Evolutionary conservation across 2,888 invertebrate species (phyloP).

Genomic region (Trissoscelio sp.): DNA sequence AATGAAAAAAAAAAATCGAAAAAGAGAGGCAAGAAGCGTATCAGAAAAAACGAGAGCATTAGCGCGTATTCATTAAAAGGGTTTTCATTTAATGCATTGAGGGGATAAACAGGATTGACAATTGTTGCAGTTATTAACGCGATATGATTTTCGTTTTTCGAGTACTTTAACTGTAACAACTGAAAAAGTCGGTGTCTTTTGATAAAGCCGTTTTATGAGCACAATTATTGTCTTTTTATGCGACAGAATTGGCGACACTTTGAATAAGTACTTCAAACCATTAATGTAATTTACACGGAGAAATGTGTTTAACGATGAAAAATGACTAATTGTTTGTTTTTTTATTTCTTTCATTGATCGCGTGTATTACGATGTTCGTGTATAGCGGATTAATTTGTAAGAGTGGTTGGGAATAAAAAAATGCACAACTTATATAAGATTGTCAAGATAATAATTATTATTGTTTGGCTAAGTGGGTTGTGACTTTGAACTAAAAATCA

Average conservation of each 20-base stretch:
- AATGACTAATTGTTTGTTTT: not conserved
- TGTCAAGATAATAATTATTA: conserved; percentile 22
- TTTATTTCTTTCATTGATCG: conserved; percentile 12
- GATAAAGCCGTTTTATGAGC: not conserved
- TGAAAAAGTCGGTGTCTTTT: not conserved
- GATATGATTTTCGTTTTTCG: conserved; percentile 8
- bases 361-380: not conserved
- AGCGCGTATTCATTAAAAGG: not conserved
- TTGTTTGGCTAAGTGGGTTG: conserved; percentile 20
- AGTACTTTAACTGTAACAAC: not conserved
- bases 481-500: conserved; percentile 37
- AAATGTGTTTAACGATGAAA: conserved; percentile 16
- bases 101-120: conserved; percentile 16
- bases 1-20: conserved; percentile 11
- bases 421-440: conserved; percentile 31
- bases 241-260: conserved; percentile 1
- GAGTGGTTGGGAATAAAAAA: conserved; percentile 2
- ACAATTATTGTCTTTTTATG: conserved; percentile 20
- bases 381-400: conserved; percentile 13
- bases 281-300: conserved; percentile 2
- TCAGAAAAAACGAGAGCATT: conserved; percentile 9
- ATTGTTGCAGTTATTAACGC: conserved; percentile 2
- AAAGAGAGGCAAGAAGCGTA: conserved; percentile 9
- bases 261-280: not conserved
- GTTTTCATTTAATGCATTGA: conserved; percentile 15